These are phyloP conservation scores for Diabrotica virgifera DNA, from an alignment of 1,140 invertebrate species.

Conservation along the genomic window DNA sequence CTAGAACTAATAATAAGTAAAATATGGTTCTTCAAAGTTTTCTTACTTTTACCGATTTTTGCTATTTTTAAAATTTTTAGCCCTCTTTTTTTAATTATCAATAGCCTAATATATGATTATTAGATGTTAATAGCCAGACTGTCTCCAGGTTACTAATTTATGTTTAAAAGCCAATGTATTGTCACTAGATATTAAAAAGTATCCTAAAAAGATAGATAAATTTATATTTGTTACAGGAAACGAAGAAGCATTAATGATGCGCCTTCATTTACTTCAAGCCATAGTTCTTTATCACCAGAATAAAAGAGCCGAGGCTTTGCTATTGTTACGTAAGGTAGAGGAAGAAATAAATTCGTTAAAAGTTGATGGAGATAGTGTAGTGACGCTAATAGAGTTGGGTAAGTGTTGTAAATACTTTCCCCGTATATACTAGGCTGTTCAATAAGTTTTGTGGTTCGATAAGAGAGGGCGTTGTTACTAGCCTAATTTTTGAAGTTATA, in stretches of 20 bases:
- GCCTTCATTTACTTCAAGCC: conserved; percentile 73
- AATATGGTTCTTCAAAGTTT: no score
- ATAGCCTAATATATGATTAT: no score
- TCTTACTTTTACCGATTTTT: no score
- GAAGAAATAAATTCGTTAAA: conserved; percentile 58
- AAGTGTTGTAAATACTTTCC: background rate
- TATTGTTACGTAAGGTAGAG: conserved; percentile 58
- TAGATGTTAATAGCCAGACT: no score
- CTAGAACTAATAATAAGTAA: no score
- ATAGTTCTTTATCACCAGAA: conserved; percentile 74
- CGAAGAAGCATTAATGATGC: conserved; percentile 69
- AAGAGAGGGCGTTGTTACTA: no score
- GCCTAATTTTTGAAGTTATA: no score
- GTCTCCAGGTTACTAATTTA: background rate
- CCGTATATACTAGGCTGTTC: no score
- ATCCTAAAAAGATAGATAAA: conserved; percentile 1
- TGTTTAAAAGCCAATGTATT: background rate
- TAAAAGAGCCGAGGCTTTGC: conserved; percentile 56
- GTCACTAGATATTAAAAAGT: background rate
- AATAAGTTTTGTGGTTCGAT: no score
- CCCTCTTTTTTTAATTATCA: no score
- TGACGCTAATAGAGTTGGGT: conserved; percentile 58
- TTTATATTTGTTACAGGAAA: conserved; percentile 44
- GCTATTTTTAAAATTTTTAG: no score
- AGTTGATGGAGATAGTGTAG: conserved; percentile 58